Conservation (phyloP, 2,797 vertebrate genomes). For the Micrastur ruficollis region DNA sequence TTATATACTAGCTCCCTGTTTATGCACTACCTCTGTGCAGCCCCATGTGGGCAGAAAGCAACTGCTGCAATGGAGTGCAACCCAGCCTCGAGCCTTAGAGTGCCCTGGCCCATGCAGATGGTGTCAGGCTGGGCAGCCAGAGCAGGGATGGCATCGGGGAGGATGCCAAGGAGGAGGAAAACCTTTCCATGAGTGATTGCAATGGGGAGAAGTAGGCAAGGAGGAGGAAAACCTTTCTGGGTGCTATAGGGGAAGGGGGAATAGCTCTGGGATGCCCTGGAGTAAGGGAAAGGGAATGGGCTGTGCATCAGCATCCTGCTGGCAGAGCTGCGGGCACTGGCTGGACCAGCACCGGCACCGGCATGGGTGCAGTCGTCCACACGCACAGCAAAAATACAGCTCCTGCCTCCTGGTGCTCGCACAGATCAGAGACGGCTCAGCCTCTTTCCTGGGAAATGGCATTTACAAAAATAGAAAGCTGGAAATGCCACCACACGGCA, state of each 20-base stretch:
- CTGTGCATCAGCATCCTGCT: not conserved
- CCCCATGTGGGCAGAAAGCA: not conserved
- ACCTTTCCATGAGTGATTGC: not conserved
- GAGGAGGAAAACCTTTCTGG: not conserved
- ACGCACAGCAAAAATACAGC: not conserved
- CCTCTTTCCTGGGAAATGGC: not conserved
- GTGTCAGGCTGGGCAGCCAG: too few relatives aligned
- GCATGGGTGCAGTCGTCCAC: not conserved
- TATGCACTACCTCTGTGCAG: not conserved
- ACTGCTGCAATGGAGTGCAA: accelerated
- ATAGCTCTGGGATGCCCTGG: not conserved
- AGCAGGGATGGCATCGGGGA: not conserved
- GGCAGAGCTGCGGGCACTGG: not conserved
- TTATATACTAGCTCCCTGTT: not conserved
- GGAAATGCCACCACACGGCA: slow-evolving; percentile 46
- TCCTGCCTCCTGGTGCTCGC: not conserved
- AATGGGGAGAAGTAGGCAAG: not conserved
- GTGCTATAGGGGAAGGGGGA: not conserved
- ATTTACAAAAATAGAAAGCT: slow-evolving; percentile 57
- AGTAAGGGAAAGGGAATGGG: not conserved
- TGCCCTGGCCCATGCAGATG: not conserved
- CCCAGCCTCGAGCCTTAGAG: accelerated
- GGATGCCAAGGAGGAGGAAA: not conserved
- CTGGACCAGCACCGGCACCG: accelerated
- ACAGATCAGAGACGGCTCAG: not conserved